Evolutionary conservation across 2,113 vertebrate genomes (phyloP).

Genomic region (Isurus oxyrinchus): DNA sequence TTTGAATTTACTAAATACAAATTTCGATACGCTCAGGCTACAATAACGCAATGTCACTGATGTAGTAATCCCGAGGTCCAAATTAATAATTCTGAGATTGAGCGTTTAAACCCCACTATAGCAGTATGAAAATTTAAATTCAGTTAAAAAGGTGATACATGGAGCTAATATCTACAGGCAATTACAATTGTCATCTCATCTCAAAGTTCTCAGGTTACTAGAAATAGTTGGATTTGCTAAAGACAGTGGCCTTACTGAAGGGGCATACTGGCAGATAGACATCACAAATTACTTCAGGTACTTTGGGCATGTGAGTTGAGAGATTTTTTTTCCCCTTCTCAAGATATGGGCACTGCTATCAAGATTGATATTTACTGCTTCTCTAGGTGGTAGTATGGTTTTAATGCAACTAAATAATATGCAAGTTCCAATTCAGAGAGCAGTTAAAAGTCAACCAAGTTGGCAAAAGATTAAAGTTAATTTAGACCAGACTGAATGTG

Average conservation of each 20-base stretch:
- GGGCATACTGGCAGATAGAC: neutral
- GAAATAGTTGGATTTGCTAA: neutral
- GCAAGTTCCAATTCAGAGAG: neutral
- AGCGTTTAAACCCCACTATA: neutral
- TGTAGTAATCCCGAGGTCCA: neutral
- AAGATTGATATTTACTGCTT: neutral
- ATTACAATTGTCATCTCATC: neutral
- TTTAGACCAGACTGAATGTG: neutral
- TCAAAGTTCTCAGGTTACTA: neutral
- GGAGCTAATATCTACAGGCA: neutral
- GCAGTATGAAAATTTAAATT: neutral
- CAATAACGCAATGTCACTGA: neutral
- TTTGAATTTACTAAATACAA: neutral
- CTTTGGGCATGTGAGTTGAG: neutral
- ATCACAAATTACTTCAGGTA: neutral
- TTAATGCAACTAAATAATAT: neutral
- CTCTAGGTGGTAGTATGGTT: neutral
- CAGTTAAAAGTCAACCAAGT: neutral
- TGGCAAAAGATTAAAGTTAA: neutral
- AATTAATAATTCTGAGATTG: neutral
- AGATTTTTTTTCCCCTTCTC: neutral
- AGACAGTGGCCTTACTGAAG: neutral
- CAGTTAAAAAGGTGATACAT: neutral
- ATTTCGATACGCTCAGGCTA: neutral
- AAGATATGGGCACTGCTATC: neutral